These are phyloP conservation scores for Latheticus oryzae DNA, from an alignment of 2,888 invertebrate genomes.

Conservation along the genomic window DNA sequence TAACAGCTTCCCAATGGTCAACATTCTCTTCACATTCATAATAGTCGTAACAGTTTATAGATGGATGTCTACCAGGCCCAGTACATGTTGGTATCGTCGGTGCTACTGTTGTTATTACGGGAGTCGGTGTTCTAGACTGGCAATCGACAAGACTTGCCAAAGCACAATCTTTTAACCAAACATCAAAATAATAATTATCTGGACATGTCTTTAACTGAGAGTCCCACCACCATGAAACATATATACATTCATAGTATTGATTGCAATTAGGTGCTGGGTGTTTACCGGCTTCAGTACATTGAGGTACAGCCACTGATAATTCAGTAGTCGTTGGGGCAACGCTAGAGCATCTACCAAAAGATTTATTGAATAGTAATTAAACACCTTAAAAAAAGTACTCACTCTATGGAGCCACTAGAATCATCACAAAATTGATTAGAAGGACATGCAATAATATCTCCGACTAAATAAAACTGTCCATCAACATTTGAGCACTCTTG, in stretches of 20 bases:
- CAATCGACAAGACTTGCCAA: not conserved
- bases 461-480: not conserved
- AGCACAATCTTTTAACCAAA: slow-evolving; percentile 2
- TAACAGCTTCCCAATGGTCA: not conserved
- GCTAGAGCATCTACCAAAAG: not conserved
- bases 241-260: slow-evolving; percentile 15
- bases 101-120: slow-evolving; percentile 1
- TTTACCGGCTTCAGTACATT: slow-evolving; percentile 1
- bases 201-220: slow-evolving; percentile 5
- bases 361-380: not conserved
- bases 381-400: not conserved
- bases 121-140: not conserved
- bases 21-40: slow-evolving; percentile 4
- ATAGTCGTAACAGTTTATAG: not conserved
- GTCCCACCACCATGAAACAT: not conserved
- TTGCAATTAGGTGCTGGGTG: slow-evolving; percentile 5
- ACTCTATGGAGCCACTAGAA: slow-evolving; percentile 1
- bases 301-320: not conserved
- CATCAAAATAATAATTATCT: not conserved
- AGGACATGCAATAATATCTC: not conserved
- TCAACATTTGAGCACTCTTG: not conserved
- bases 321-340: not conserved
- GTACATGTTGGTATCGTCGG: not conserved
- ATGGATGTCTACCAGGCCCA: not conserved
- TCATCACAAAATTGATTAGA: slow-evolving; percentile 1